These are phyloP conservation scores for Dromococcyx pavoninus DNA, from an alignment of 2,797 vertebrate species.

Conservation along the genomic window DNA sequence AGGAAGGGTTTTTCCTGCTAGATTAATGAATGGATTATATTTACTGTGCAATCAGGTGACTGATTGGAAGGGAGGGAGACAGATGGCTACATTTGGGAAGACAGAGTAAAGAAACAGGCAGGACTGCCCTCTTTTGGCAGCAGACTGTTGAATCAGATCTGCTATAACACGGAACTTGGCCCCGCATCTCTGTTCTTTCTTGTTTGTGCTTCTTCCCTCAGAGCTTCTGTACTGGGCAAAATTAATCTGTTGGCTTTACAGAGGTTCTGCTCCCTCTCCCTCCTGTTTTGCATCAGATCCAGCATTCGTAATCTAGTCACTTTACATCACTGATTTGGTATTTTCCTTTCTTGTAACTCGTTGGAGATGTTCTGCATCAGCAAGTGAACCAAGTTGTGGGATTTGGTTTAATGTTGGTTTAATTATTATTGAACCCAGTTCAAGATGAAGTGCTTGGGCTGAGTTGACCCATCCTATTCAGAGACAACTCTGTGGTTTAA, in stretches of 20 bases:
- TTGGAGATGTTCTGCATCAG: background rate
- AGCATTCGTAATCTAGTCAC: background rate
- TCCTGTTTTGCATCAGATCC: background rate
- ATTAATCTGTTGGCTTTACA: background rate
- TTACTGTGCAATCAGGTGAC: background rate
- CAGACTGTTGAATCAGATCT: background rate
- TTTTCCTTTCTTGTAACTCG: background rate
- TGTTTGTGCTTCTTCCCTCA: background rate
- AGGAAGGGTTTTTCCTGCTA: background rate
- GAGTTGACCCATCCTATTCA: background rate
- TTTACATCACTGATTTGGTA: background rate
- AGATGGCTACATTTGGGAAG: background rate
- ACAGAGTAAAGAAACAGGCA: background rate
- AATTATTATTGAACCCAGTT: background rate
- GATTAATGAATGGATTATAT: background rate
- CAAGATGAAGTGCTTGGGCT: background rate
- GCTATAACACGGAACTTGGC: background rate
- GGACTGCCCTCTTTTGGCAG: background rate
- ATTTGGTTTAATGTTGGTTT: background rate
- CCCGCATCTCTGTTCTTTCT: background rate
- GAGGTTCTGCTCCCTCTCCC: background rate
- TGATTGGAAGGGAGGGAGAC: background rate
- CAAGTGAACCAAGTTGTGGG: background rate
- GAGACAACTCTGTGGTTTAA: background rate
- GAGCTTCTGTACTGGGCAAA: background rate